A percentile compares a stretch with the other conserved stretches of the same genome.
These are phyloP conservation scores for Drosophila hamatofila DNA, from an alignment of 2,888 invertebrate species.

Conservation along the genomic window DNA sequence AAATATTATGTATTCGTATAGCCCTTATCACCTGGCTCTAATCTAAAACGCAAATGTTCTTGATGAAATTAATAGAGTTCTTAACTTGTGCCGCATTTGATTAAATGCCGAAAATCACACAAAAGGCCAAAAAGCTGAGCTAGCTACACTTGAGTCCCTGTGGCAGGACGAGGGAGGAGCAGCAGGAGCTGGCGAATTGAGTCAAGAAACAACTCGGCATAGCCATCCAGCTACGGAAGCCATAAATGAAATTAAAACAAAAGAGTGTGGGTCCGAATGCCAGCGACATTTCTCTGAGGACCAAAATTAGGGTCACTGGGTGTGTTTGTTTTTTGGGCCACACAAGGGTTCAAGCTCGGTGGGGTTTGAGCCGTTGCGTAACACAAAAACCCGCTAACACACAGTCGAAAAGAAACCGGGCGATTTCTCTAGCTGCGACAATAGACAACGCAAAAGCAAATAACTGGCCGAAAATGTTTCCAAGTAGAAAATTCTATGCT, in stretches of 20 bases:
- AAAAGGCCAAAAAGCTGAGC: conserved; percentile 40
- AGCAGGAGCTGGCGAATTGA: conserved; percentile 40
- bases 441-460: conserved; percentile 42
- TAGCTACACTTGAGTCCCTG: conserved; percentile 11
- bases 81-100: conserved; percentile 51
- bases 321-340: conserved; percentile 72
- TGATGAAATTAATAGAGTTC: conserved; percentile 69
- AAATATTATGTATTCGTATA: background rate
- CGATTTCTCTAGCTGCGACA: conserved; percentile 30
- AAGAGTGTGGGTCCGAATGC: conserved; percentile 57
- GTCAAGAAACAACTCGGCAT: conserved; percentile 52
- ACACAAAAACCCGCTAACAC: conserved; percentile 68
- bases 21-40: conserved; percentile 5
- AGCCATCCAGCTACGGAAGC: conserved; percentile 69
- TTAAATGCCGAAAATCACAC: conserved; percentile 63
- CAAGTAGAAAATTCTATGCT: conserved; percentile 65
- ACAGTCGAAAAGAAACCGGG: conserved; percentile 37
- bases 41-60: conserved; percentile 38
- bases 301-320: conserved; percentile 84
- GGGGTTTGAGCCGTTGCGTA: conserved; percentile 59
- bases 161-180: conserved; percentile 1
- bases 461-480: conserved; percentile 58
- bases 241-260: conserved; percentile 79
- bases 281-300: conserved; percentile 74
- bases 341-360: conserved; percentile 20